Evolutionary conservation across 2,797 vertebrate species (phyloP).

Genomic region (Falco columbarius): DNA sequence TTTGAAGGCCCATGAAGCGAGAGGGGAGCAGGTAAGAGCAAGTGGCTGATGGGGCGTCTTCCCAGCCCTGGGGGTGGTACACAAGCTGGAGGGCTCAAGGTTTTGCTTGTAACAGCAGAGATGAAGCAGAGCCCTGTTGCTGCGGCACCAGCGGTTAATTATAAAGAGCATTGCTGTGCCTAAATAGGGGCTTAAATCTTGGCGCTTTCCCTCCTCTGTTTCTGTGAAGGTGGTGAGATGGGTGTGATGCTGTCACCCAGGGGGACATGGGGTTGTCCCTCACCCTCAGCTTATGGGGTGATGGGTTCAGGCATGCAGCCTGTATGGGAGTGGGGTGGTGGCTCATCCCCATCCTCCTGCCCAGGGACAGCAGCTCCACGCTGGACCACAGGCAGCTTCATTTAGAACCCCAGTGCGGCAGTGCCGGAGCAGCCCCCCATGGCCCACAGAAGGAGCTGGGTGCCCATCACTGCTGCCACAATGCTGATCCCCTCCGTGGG

Average conservation of each 20-base stretch:
- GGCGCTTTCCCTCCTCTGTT: neutral
- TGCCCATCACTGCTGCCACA: neutral
- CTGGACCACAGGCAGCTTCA: neutral
- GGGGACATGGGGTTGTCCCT: rapidly evolving
- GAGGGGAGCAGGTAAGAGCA: neutral
- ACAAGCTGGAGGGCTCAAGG: neutral
- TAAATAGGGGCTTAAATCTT: neutral
- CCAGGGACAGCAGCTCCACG: neutral
- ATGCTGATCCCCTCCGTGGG: neutral
- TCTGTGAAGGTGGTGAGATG: neutral
- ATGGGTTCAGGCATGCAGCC: neutral
- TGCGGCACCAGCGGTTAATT: neutral
- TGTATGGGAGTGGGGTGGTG: too few relatives aligned
- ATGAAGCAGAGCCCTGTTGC: neutral
- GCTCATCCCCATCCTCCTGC: neutral
- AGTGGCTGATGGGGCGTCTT: neutral
- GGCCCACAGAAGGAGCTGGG: neutral
- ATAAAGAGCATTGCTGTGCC: neutral
- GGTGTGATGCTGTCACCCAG: neutral
- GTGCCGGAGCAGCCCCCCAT: neutral
- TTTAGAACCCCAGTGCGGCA: neutral
- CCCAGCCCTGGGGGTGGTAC: neutral
- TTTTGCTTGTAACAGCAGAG: neutral
- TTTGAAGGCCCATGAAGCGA: neutral
- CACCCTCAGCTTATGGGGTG: neutral